Conservation (phyloP, 2,888 invertebrate genomes). For the Ornithoptera alexandrae region DNA sequence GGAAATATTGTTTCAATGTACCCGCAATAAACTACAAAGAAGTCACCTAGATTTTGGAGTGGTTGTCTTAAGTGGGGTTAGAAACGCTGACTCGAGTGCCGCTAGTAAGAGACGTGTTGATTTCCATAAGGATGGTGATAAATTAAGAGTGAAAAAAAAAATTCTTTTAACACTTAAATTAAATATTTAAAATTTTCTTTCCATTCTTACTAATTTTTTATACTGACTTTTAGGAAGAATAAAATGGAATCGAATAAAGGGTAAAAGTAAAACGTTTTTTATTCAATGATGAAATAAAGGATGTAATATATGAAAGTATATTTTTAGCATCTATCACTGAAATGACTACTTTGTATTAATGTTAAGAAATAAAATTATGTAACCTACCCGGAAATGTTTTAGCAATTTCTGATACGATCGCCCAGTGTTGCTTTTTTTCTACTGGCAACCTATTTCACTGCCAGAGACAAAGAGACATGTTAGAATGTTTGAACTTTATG, state of each 20-base stretch:
- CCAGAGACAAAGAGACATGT: conserved; percentile 4
- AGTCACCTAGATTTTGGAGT: conserved; percentile 31
- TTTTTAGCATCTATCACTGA: too few relatives aligned
- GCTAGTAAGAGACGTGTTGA: conserved; percentile 27
- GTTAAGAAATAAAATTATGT: too few relatives aligned
- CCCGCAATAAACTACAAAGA: conserved; percentile 28
- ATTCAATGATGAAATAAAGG: too few relatives aligned
- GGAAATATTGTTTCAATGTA: conserved; percentile 22
- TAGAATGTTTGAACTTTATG: conserved; percentile 2
- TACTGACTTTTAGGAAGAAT: too few relatives aligned
- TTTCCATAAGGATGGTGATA: conserved; percentile 25
- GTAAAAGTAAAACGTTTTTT: too few relatives aligned
- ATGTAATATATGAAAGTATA: too few relatives aligned
- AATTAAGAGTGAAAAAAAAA: conserved; percentile 16
- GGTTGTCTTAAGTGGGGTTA: conserved; percentile 26
- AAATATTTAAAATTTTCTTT: neutral
- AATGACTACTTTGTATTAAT: too few relatives aligned
- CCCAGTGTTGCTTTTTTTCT: neutral
- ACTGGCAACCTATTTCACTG: neutral
- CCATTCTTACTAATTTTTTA: neutral
- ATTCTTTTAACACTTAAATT: neutral
- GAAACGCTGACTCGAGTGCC: conserved; percentile 28
- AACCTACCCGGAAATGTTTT: too few relatives aligned
- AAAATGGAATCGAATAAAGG: too few relatives aligned
- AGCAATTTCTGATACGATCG: neutral